A percentile compares a stretch with the other conserved stretches of the same genome.
phyloP scores from a whole-genome alignment of 2,113 vertebrate species.

The Equus przewalskii region DNA sequence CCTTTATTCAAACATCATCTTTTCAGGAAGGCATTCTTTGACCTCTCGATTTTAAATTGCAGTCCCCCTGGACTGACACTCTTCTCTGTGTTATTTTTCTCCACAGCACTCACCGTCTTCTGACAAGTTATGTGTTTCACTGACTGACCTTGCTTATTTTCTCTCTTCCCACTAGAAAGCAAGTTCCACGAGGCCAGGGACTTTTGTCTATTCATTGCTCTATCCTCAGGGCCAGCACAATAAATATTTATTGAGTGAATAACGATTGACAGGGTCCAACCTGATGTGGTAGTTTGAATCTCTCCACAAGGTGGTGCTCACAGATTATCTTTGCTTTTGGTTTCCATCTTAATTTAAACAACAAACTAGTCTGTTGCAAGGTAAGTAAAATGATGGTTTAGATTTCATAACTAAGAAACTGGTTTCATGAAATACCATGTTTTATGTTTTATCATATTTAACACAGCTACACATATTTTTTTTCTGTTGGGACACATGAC shows the following conservation, averaged over 20 bases:
- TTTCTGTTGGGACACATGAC: too few species aligned
- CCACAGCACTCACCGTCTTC: background rate
- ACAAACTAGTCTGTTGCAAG: background rate
- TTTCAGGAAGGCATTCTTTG: background rate
- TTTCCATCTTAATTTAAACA: background rate
- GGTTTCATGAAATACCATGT: background rate
- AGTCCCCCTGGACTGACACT: too few species aligned
- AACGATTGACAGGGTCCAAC: background rate
- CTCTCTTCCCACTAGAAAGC: background rate
- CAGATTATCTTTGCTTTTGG: constrained; percentile 51
- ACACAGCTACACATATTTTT: background rate
- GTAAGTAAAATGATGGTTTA: background rate
- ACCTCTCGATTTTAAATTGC: background rate
- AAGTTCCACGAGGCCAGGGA: background rate
- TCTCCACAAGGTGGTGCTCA: constrained; percentile 62
- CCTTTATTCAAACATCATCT: background rate
- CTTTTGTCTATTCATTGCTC: background rate
- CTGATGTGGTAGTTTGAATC: background rate
- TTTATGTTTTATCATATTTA: background rate
- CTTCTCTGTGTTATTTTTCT: background rate
- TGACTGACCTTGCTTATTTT: background rate
- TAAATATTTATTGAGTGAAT: background rate
- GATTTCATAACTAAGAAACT: background rate
- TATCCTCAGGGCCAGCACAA: background rate
- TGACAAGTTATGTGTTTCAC: background rate